These are phyloP conservation scores for Dilophus febrilis DNA, from an alignment of 2,888 invertebrate genomes.

Conservation along the genomic window DNA sequence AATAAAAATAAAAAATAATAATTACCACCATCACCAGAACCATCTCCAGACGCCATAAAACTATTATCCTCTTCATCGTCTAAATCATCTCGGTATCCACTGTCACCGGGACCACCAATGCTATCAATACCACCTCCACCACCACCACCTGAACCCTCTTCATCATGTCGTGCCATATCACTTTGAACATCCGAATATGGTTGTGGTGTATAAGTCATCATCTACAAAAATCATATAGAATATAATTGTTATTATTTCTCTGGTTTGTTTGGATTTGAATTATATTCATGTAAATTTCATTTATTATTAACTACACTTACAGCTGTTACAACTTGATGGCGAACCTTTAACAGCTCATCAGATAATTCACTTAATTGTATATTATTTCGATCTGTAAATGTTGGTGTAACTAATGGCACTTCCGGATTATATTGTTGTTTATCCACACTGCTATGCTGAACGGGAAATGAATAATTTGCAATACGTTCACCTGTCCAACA, in stretches of 20 bases:
- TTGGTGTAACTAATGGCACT: slow-evolving; percentile 22
- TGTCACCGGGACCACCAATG: slow-evolving; percentile 25
- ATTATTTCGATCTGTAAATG: slow-evolving; percentile 19
- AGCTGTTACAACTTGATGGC: slow-evolving; percentile 25
- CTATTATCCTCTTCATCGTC: too few relatives aligned
- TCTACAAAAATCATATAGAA: slow-evolving; percentile 13
- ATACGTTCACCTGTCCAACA: slow-evolving; percentile 30
- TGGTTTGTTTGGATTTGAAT: too few relatives aligned
- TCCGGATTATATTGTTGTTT: slow-evolving; percentile 30
- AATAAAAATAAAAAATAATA: too few relatives aligned
- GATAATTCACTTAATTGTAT: slow-evolving; percentile 22
- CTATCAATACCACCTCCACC: slow-evolving; percentile 17
- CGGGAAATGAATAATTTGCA: slow-evolving; percentile 26
- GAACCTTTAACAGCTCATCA: slow-evolving; percentile 27
- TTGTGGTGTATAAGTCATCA: slow-evolving; percentile 18
- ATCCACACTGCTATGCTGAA: slow-evolving; percentile 24
- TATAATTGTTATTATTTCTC: too few relatives aligned
- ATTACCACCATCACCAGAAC: too few relatives aligned
- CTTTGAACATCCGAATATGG: slow-evolving; percentile 27
- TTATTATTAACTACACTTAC: slow-evolving; percentile 15
- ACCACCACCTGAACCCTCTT: slow-evolving; percentile 24
- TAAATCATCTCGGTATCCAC: slow-evolving; percentile 11
- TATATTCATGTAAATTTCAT: too few relatives aligned
- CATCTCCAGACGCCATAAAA: too few relatives aligned
- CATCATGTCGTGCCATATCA: slow-evolving; percentile 27